Percentiles rank a stretch among this genome's conserved stretches.
Evolutionary conservation across 2,888 invertebrate species (phyloP).

Genomic region (Campoplex nolae): DNA sequence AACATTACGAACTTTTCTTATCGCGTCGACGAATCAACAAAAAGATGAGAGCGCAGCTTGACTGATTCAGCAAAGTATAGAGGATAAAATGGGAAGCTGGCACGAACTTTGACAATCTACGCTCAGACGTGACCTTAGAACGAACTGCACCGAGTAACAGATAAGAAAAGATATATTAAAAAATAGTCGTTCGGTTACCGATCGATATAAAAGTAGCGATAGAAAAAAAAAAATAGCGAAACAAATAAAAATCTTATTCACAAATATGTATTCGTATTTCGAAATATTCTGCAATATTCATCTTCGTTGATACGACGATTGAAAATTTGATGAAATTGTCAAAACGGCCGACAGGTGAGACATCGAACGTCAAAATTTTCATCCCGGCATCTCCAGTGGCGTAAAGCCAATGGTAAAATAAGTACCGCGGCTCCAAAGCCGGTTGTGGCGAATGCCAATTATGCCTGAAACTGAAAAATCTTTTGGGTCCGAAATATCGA

Average conservation of each 20-base stretch:
- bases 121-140: constrained; percentile 35
- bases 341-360: constrained; percentile 28
- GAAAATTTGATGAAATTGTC: constrained; percentile 33
- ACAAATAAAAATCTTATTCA: neutral
- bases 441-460: constrained; percentile 50
- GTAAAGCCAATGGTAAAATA: constrained; percentile 7
- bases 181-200: constrained; percentile 39
- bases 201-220: constrained; percentile 28
- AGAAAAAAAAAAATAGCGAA: constrained; percentile 27
- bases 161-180: constrained; percentile 18
- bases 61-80: constrained; percentile 26
- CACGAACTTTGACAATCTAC: constrained; percentile 49
- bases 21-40: neutral
- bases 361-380: constrained; percentile 21
- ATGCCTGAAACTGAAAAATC: constrained; percentile 22
- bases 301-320: neutral
- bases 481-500: constrained; percentile 31
- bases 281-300: neutral
- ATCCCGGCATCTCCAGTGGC: constrained; percentile 10
- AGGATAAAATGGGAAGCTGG: constrained; percentile 4
- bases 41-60: constrained; percentile 5
- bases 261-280: neutral
- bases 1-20: constrained; percentile 51
- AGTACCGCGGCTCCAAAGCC: constrained; percentile 12
- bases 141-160: neutral